Evolutionary conservation across 2,113 vertebrate genomes (phyloP), one percentile per base, ranked within the genome.

Genomic region (Dipodomys merriami): DNA sequence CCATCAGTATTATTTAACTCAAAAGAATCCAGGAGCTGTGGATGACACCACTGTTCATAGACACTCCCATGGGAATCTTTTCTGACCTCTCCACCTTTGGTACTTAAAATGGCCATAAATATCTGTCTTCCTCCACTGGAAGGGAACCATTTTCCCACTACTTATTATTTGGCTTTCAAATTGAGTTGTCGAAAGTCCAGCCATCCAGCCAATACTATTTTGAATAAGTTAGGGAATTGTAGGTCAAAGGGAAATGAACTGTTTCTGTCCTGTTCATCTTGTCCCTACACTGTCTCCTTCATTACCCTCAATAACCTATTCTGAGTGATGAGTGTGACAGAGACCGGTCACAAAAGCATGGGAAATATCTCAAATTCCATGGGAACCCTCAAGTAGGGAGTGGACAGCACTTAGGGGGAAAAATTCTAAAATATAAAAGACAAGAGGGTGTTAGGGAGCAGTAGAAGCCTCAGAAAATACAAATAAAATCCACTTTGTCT

Each of bases 81-180:
- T 25, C 64, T 96, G 96, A 95, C 95, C 94, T 83, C 5, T 91
- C 83, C 81, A 76, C 91, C 81, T 92, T n/a, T 33, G 83, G 86
- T 82, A 57, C 83, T 89, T 77, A 78, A 83, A 95, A 94, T 92
- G 96, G 64, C 69, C 83, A 53, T 30, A 79, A 53, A 86, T 81
- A 81, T 78, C 46, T 91, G n/a, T 78, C 83, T 81, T 88, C 53
- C 25, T 80, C 77, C 13, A 73, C 67, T 46, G 11, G 11, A 93
- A 57, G 53, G 49, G 79, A 82, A 20, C 82, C 62, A 19, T 83
- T 94, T 95, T 95, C 95, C 94, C 95, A 97, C 83, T 86, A 7
- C 35, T 88, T 69, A 74, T 77, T 71, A 86, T 91, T 76, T 91
- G 68, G 62, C 83, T 88, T 91, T 76, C 79, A 80, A 83, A 94